Conservation (phyloP, 2,888 invertebrate genomes). For the Andrena bucephala region DNA sequence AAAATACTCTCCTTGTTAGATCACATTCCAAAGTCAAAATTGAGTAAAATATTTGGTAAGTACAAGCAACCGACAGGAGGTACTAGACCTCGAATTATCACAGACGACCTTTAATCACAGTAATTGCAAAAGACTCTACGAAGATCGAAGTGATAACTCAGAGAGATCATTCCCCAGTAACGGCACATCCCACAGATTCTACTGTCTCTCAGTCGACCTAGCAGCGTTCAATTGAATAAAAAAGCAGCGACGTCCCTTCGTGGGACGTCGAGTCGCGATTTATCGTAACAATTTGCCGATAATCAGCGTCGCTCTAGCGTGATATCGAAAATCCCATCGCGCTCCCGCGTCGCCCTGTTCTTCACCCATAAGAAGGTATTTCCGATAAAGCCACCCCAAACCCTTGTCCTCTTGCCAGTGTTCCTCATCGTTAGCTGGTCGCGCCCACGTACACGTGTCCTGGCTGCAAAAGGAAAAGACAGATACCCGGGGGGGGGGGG, state of each 20-base stretch:
- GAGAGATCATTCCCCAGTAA: not conserved
- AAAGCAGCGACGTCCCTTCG: slow-evolving; percentile 20
- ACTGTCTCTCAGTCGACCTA: not conserved
- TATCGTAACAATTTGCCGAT: slow-evolving; percentile 62
- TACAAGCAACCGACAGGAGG: too few species aligned
- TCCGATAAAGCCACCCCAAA: slow-evolving; percentile 52
- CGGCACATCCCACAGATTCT: too few species aligned
- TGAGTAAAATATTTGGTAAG: too few species aligned
- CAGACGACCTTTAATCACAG: not conserved
- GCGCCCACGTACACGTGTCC: slow-evolving; percentile 59
- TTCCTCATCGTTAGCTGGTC: slow-evolving; percentile 43
- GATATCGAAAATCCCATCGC: slow-evolving; percentile 55
- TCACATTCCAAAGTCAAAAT: not conserved
- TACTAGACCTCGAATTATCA: not conserved
- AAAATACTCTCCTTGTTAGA: too few species aligned
- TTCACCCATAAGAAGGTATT: slow-evolving; percentile 37
- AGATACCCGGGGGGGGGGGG: slow-evolving; percentile 7
- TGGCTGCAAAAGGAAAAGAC: slow-evolving; percentile 51
- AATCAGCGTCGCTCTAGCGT: slow-evolving; percentile 58
- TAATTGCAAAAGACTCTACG: not conserved
- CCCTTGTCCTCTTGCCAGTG: slow-evolving; percentile 4
- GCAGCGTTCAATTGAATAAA: slow-evolving; percentile 33
- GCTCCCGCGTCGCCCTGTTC: slow-evolving; percentile 20
- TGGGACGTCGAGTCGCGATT: slow-evolving; percentile 38
- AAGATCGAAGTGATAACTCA: not conserved